Base-by-base conservation (phyloP, 2,113 vertebrate species). In the Taurulus bubalis region DNA sequence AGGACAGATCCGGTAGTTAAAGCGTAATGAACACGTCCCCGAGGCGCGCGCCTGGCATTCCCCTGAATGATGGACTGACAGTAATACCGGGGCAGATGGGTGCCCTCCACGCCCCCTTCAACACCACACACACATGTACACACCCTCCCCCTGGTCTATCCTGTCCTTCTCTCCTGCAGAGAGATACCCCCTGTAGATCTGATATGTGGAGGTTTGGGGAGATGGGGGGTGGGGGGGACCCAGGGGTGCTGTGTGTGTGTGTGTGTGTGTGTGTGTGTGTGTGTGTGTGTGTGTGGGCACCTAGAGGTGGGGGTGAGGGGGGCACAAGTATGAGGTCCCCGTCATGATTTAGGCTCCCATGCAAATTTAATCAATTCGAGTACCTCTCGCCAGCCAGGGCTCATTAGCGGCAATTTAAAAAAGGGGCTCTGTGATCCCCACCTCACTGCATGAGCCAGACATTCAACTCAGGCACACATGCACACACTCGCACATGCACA, bases 301-400 rank as follows among this genome's bases (percentile, higher is more conserved):
- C 84, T 89, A 85, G 85, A 90, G 90, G 85, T 90, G 84, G 85
- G 89, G 89, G 82, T 89, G 83, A 89, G 84, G 84, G 89, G 89
- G 82, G 89, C 86, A 80, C 80, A 82, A 90, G 87, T 85, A 87
- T 88, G 87, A 92, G 91, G 88, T 91, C 90, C 90, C 89, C 79
- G 84, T 92, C 90, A 85, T 95, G 94, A 95, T 95, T 95, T 95
- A 94, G 94, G 89, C 94, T 94, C 88, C 93, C 91, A 95, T 96
- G 95, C 95, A 95, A 96, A 96, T 96, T 96, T 96, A 96, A 96
- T 96, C 95, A 96, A 94, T 96, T 95, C 89, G 87, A 95, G 95
- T 95, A 93, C 91, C 94, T 95, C 95, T 94, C 88, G 82, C 92
- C 94, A 93, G 92, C 94, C 93, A 94, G 93, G 93, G 90, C 94